Evolutionary conservation across 2,888 invertebrate species (phyloP), one percentile per base, ranked within the genome.

Genomic region (Rhaphigaster nebulosa): DNA sequence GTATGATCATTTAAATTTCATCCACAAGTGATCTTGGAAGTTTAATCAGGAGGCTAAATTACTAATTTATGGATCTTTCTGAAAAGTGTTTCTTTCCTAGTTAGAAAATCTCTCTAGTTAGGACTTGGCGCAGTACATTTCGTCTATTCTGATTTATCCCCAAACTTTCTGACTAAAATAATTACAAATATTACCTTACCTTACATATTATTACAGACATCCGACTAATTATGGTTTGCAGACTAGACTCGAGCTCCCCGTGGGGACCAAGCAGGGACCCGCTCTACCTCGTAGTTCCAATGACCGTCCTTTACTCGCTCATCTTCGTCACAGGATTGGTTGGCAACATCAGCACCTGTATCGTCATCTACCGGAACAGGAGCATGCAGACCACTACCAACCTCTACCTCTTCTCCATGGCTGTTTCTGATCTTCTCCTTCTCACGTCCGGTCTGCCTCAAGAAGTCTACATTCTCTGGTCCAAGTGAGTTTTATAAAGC

Each of bases 371-470:
- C 0, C 94, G 95, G 89, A 97, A 97, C 93, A 95, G 95, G 91
- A 96, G 96, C 92, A 97, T 97, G 97, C 97, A 97, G 94, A 97
- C 97, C 0, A 96, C 97, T 2, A 97, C 97, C 12, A 97, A 97
- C 94, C 97, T 96, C 93, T 97, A 97, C 93, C 94, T 97, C 65
- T 97, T 97, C 94, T 97, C 96, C 93, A 94, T 97, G 92, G 97
- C 97, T 0, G 95, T 97, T 26, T 97, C 97, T 3, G 97, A 97
- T 94, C 94, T 97, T 26, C 94, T 97, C 87, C 94, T 97, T 20
- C 94, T 97, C 45, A 93, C 96, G 12, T 95, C 96, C 93, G 98
- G 98, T 15, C 94, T 98, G 92, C 98, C 98, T 0, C 95, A 96
- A 88, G 98, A 98, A 93, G 95, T 97, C 91, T 96, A 97, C 93